These are phyloP conservation scores for Eugnorisma glareosa DNA, from an alignment of 2,888 invertebrate species.

Conservation along the genomic window DNA sequence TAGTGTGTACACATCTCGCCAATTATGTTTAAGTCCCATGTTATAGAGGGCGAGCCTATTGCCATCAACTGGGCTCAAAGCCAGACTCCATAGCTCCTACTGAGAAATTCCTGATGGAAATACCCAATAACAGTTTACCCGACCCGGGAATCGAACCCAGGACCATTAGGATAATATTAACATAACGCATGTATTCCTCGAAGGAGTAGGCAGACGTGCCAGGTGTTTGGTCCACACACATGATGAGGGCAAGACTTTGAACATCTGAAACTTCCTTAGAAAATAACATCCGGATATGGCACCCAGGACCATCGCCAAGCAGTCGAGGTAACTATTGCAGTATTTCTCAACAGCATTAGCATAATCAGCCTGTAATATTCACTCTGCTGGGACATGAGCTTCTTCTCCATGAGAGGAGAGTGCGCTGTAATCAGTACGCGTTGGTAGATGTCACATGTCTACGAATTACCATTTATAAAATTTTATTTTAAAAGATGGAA, in stretches of 20 bases:
- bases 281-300: neutral
- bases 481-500: neutral
- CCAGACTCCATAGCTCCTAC: too few relatives aligned
- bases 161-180: neutral
- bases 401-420: neutral
- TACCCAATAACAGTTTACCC: too few relatives aligned
- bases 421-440: too few relatives aligned
- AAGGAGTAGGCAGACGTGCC: neutral
- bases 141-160: neutral
- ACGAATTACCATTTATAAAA: neutral
- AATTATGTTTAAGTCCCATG: neutral
- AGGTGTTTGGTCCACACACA: too few relatives aligned
- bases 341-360: neutral
- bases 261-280: neutral
- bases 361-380: neutral
- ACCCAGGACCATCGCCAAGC: too few relatives aligned
- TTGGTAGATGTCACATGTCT: too few relatives aligned
- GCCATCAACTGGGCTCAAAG: neutral
- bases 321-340: neutral
- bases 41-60: neutral
- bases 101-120: too few relatives aligned
- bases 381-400: neutral
- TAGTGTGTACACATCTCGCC: too few relatives aligned
- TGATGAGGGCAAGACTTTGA: too few relatives aligned
- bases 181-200: too few relatives aligned